Evolutionary conservation across 2,888 invertebrate genomes (phyloP).

Genomic region (Argyresthia goedartella): DNA sequence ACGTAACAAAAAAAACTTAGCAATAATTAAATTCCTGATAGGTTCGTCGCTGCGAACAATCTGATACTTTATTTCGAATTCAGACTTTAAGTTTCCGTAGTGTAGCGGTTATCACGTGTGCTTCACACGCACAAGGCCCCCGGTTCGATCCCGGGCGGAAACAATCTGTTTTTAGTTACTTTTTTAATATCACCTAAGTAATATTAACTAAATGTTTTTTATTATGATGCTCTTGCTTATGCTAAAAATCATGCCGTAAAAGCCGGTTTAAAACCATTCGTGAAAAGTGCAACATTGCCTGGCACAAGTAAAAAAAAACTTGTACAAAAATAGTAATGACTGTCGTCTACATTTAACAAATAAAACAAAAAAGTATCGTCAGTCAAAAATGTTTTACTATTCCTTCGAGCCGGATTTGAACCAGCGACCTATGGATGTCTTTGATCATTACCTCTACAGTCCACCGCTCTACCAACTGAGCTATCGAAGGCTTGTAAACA

Average conservation of each 20-base stretch:
- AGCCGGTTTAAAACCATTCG: no score
- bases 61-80: no score
- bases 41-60: no score
- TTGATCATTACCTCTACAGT: slow-evolving; percentile 48
- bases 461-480: slow-evolving; percentile 74
- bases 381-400: slow-evolving; percentile 14
- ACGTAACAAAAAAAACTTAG: no score
- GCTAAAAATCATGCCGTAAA: no score
- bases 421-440: slow-evolving; percentile 71
- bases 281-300: no score
- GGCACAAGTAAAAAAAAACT: no score
- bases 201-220: not conserved
- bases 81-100: slow-evolving; percentile 70
- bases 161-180: no score
- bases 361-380: no score
- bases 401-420: slow-evolving; percentile 73
- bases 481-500: slow-evolving; percentile 52
- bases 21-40: no score
- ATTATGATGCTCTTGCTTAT: not conserved
- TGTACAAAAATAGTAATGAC: no score
- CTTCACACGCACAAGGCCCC: slow-evolving; percentile 84
- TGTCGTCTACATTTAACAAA: no score
- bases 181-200: not conserved
- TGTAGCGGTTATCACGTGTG: slow-evolving; percentile 86
- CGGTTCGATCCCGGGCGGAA: slow-evolving; percentile 80